Conservation (phyloP, 2,113 vertebrate species). For the Ceyx margarethae region DNA sequence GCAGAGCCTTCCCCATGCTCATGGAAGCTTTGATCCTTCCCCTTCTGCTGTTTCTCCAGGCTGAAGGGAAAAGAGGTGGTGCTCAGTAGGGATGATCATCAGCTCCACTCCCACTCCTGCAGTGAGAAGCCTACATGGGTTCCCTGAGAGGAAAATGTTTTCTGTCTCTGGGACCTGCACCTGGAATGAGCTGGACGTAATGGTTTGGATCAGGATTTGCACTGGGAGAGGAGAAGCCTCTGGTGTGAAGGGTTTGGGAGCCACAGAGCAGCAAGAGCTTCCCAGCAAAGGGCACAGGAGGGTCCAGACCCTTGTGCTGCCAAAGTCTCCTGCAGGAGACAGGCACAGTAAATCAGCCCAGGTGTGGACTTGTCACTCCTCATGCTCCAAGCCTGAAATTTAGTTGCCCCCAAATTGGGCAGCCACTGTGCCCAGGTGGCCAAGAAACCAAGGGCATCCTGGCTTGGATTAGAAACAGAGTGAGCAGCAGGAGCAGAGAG, state of each 20-base stretch:
- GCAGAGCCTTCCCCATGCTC: neutral
- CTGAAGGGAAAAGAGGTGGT: neutral
- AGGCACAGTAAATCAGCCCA: neutral
- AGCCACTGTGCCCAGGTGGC: neutral
- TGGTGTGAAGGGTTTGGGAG: neutral
- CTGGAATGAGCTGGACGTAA: neutral
- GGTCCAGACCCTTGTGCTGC: neutral
- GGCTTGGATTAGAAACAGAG: too few species aligned
- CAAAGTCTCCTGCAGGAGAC: neutral
- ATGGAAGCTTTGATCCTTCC: neutral
- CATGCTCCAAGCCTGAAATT: rapidly evolving
- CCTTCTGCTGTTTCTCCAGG: neutral
- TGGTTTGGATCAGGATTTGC: neutral
- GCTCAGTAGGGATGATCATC: neutral
- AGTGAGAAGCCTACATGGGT: neutral
- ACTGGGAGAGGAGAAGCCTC: neutral
- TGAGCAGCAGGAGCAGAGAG: too few species aligned
- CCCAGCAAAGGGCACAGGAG: neutral
- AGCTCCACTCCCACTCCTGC: neutral
- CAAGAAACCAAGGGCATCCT: too few species aligned
- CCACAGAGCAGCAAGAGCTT: neutral
- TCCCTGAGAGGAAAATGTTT: neutral
- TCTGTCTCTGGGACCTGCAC: neutral
- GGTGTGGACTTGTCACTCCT: neutral
- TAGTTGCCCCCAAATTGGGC: neutral